Conservation (phyloP, 2,888 invertebrate genomes). For the Stomorhina lunata region DNA sequence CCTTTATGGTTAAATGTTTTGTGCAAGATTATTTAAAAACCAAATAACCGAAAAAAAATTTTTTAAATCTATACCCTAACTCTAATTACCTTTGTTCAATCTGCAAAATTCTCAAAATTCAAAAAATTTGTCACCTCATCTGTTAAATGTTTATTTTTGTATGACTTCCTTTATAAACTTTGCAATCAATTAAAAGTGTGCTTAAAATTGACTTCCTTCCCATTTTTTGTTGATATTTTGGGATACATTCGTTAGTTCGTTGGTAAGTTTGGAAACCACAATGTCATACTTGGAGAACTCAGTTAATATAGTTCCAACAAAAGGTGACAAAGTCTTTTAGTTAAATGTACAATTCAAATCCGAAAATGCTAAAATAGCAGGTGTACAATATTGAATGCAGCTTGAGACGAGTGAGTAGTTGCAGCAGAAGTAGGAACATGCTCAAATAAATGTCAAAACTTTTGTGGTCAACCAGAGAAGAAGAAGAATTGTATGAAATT, state of each 20-base stretch:
- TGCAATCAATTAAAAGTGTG: conserved; percentile 42
- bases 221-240: background rate
- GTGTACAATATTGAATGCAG: conserved; percentile 16
- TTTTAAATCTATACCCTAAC: no score
- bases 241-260: conserved; percentile 12
- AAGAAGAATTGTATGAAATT: background rate
- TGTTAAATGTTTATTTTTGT: background rate
- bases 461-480: conserved; percentile 25
- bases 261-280: conserved; percentile 53
- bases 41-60: no score
- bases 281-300: conserved; percentile 48
- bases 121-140: conserved; percentile 22
- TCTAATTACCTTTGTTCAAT: conserved; percentile 16
- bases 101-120: no score
- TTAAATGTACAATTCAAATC: conserved; percentile 3
- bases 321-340: conserved; percentile 45
- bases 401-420: no score
- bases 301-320: conserved; percentile 34
- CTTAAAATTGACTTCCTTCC: conserved; percentile 4
- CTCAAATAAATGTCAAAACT: conserved; percentile 56
- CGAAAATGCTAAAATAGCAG: conserved; percentile 30
- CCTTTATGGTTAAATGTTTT: no score
- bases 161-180: background rate
- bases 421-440: conserved; percentile 39
- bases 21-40: no score